These are phyloP conservation scores for Uropetala carovei DNA, from an alignment of 2,888 invertebrate genomes.

Conservation along the genomic window DNA sequence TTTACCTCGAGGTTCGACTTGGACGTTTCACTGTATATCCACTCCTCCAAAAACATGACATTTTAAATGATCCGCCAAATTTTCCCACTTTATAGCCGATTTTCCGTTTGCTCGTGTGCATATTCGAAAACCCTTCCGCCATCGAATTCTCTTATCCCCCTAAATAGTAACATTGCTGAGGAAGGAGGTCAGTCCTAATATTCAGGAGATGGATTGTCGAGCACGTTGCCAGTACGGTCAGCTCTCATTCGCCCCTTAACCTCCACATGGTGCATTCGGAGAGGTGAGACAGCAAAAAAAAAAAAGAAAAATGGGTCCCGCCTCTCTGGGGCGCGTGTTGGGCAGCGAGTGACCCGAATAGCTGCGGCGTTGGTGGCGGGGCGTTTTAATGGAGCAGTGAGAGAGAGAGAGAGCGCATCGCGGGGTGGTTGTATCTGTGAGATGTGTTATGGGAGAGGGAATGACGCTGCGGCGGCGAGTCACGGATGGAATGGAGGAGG, in stretches of 20 bases:
- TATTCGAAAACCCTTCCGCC: background rate
- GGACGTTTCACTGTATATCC: no score
- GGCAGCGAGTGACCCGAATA: slow-evolving; percentile 22
- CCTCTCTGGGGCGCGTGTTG: background rate
- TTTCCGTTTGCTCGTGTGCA: background rate
- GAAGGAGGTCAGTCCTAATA: slow-evolving; percentile 6
- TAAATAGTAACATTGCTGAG: background rate
- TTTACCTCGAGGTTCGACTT: no score
- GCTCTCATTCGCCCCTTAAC: background rate
- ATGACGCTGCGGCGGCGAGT: background rate
- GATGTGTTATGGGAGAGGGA: background rate
- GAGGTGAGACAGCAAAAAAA: no score
- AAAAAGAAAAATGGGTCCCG: no score
- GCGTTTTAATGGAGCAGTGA: no score
- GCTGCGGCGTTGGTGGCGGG: background rate
- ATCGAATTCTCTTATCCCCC: background rate
- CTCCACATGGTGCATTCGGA: background rate
- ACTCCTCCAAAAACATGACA: no score
- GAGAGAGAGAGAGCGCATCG: background rate
- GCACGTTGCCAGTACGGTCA: background rate
- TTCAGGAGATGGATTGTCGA: background rate
- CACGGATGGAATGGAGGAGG: background rate
- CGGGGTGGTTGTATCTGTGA: background rate
- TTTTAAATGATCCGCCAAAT: no score
- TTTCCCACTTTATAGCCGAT: background rate